A percentile compares a stretch with the other conserved stretches of the same genome.
These are phyloP conservation scores for Phoeniculus purpureus DNA, from an alignment of 2,797 vertebrate genomes.

Conservation along the genomic window DNA sequence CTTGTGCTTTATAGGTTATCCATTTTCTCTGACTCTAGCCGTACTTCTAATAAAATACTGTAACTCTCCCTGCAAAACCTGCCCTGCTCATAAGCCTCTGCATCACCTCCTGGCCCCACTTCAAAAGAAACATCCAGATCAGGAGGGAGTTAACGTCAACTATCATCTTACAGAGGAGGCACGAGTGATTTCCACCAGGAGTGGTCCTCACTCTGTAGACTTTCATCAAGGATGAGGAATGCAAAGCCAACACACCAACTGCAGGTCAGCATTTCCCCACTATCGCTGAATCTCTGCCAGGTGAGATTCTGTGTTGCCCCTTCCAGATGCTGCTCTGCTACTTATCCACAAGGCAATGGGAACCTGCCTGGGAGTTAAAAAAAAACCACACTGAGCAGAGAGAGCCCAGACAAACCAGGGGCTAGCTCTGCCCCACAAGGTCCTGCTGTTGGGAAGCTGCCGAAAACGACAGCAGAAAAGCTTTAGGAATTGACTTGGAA, in stretches of 20 bases:
- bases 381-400: background rate
- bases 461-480: background rate
- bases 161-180: background rate
- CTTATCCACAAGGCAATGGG: background rate
- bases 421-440: background rate
- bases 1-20: background rate
- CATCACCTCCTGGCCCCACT: constrained; percentile 43
- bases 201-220: background rate
- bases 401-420: background rate
- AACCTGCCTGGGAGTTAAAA: background rate
- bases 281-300: background rate
- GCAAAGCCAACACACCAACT: background rate
- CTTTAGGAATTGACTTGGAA: background rate
- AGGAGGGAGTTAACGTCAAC: constrained; percentile 27
- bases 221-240: constrained; percentile 20
- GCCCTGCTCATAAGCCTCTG: background rate
- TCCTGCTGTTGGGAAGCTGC: background rate
- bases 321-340: background rate
- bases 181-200: background rate
- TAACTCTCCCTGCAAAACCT: background rate
- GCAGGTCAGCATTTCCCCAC: background rate
- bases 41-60: constrained; percentile 7
- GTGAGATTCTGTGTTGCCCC: background rate
- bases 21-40: background rate
- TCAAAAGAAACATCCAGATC: constrained; percentile 40